Percentiles rank a stretch among this genome's conserved stretches.
Evolutionary conservation across 2,888 invertebrate genomes (phyloP).

Genomic region (Hydroisotoma schaefferi): DNA sequence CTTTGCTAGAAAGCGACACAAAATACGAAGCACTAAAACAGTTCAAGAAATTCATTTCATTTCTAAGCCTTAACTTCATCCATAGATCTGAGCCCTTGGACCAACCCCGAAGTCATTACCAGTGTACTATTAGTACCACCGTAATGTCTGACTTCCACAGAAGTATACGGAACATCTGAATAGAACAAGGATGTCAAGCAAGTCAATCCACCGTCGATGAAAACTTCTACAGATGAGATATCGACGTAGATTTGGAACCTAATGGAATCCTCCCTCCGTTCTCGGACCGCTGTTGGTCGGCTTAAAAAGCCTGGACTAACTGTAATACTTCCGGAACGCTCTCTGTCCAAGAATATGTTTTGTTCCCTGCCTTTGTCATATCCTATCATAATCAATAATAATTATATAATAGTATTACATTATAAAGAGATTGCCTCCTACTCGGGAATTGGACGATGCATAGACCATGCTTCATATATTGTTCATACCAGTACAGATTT

Average conservation of each 20-base stretch:
- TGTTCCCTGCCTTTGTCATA: constrained; percentile 9
- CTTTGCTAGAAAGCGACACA: too few species aligned
- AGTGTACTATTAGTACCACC: constrained; percentile 12
- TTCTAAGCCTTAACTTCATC: background rate
- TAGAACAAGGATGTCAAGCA: constrained; percentile 36
- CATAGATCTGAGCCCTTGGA: constrained; percentile 15
- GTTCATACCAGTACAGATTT: constrained; percentile 10
- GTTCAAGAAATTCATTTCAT: too few species aligned
- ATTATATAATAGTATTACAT: background rate
- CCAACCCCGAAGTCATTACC: background rate
- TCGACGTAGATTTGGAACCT: constrained; percentile 37
- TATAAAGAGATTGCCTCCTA: too few species aligned
- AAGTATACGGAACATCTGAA: constrained; percentile 27
- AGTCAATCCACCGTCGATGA: constrained; percentile 40
- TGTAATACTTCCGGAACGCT: constrained; percentile 22
- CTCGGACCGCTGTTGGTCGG: constrained; percentile 20
- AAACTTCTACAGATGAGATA: constrained; percentile 36
- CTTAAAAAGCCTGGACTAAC: constrained; percentile 15
- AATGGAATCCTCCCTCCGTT: constrained; percentile 6
- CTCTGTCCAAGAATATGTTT: constrained; percentile 26
- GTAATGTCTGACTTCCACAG: constrained; percentile 25
- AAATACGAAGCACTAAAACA: too few species aligned
- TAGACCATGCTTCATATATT: background rate
- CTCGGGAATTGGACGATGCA: too few species aligned
- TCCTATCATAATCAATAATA: background rate